Evolutionary conservation across 2,113 vertebrate species (phyloP).

Genomic region (Myotis yumanensis): DNA sequence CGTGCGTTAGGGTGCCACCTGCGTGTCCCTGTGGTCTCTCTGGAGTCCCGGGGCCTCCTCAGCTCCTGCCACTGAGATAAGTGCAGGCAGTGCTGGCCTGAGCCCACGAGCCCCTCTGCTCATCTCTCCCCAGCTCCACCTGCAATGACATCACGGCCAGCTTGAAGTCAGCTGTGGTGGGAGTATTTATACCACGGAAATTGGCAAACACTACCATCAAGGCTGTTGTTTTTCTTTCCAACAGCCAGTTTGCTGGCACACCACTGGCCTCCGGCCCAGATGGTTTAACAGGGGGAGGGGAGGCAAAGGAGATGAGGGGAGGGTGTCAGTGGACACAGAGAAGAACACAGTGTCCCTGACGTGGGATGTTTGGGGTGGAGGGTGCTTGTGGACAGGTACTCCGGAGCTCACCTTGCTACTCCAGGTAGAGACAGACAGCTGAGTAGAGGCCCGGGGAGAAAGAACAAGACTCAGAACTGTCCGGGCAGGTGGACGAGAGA

Average conservation of each 20-base stretch:
- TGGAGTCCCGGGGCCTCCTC: not conserved
- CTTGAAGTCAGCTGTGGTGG: not conserved
- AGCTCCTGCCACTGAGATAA: not conserved
- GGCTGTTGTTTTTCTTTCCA: not conserved
- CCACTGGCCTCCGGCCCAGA: not conserved
- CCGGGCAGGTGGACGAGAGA: not conserved
- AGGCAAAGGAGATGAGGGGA: not conserved
- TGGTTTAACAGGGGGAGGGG: not conserved
- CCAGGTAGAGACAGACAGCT: not conserved
- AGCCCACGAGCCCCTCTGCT: not conserved
- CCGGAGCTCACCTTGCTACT: not conserved
- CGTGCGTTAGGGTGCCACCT: rapidly evolving
- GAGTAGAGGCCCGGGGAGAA: not conserved
- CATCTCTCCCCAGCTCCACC: not conserved
- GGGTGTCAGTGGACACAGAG: not conserved
- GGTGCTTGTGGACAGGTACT: not conserved
- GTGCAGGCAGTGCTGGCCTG: rapidly evolving
- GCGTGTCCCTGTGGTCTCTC: rapidly evolving
- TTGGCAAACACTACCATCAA: not conserved
- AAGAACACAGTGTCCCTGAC: not conserved
- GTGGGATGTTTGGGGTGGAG: not conserved
- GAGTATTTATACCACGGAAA: not conserved
- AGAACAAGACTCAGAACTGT: rapidly evolving
- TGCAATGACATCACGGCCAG: not conserved
- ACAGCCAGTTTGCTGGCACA: not conserved